phyloP scores from a whole-genome alignment of 2,113 vertebrate species.

The Trematocara marginatum region DNA sequence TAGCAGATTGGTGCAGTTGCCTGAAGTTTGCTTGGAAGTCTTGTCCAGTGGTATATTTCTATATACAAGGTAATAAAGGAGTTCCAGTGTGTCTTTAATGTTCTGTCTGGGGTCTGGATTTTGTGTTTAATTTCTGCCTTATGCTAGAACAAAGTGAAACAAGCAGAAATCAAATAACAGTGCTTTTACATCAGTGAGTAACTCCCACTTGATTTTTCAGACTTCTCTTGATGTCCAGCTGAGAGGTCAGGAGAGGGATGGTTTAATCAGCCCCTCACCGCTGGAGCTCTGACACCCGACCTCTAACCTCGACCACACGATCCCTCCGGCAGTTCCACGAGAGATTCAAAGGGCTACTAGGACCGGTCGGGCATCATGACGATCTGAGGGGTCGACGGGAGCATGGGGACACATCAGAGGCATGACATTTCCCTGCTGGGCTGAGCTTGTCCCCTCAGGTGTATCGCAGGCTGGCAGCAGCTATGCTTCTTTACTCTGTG shows the following conservation, averaged over 20 bases:
- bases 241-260: slow-evolving; percentile 32
- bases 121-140: not conserved
- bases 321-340: slow-evolving; percentile 22
- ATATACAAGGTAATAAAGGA: not conserved
- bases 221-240: slow-evolving; percentile 40
- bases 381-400: slow-evolving; percentile 6
- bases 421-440: slow-evolving; percentile 9
- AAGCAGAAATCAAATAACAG: not conserved
- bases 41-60: not conserved
- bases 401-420: not conserved
- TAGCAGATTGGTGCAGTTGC: not conserved
- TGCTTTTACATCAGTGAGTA: not conserved
- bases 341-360: slow-evolving; percentile 22
- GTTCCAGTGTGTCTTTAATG: not conserved
- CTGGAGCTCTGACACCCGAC: slow-evolving; percentile 36
- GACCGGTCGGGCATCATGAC: not conserved
- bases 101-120: not conserved
- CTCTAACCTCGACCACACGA: slow-evolving; percentile 1
- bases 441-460: slow-evolving; percentile 33
- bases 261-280: slow-evolving; percentile 38
- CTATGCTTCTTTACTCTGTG: not conserved
- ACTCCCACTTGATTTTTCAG: not conserved
- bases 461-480: slow-evolving; percentile 65
- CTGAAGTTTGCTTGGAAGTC: not conserved
- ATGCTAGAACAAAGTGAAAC: not conserved